Percentiles rank a stretch among this genome's conserved stretches.
Conservation (phyloP, 2,797 vertebrate genomes). For the Lagocephalus sceleratus region DNA sequence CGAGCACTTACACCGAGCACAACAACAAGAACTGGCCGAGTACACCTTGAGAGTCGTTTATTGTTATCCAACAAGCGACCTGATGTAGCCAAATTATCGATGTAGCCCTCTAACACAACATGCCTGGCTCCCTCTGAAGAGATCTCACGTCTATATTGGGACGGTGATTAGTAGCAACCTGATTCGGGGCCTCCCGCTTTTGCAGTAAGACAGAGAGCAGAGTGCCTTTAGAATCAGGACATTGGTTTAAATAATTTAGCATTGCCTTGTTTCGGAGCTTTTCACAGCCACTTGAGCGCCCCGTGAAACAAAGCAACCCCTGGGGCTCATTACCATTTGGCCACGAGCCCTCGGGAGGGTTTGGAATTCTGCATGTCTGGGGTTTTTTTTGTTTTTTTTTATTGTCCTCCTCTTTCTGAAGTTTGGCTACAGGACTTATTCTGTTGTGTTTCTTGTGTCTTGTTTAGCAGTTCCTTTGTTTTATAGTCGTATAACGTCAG, state of each 20-base stretch:
- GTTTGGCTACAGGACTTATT: conserved; percentile 61
- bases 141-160: background rate
- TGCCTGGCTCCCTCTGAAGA: conserved; percentile 7
- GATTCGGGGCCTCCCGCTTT: conserved; percentile 35
- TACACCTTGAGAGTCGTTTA: background rate
- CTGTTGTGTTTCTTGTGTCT: conserved; percentile 1
- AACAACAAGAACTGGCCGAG: background rate
- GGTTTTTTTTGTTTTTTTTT: conserved; percentile 56
- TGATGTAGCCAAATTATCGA: background rate
- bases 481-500: conserved; percentile 7
- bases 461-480: conserved; percentile 8
- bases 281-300: conserved; percentile 76
- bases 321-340: conserved; percentile 79
- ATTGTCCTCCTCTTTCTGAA: conserved; percentile 57
- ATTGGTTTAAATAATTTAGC: conserved; percentile 73
- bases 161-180: conserved; percentile 19
- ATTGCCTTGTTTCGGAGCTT: conserved; percentile 72
- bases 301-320: conserved; percentile 75
- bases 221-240: conserved; percentile 56
- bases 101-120: conserved; percentile 4
- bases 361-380: conserved; percentile 70
- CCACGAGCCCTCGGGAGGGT: conserved; percentile 69
- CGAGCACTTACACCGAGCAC: background rate
- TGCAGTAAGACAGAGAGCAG: conserved; percentile 38
- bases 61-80: conserved; percentile 1